Base-by-base conservation (phyloP, 2,113 vertebrate genomes). In the Raja brachyura region DNA sequence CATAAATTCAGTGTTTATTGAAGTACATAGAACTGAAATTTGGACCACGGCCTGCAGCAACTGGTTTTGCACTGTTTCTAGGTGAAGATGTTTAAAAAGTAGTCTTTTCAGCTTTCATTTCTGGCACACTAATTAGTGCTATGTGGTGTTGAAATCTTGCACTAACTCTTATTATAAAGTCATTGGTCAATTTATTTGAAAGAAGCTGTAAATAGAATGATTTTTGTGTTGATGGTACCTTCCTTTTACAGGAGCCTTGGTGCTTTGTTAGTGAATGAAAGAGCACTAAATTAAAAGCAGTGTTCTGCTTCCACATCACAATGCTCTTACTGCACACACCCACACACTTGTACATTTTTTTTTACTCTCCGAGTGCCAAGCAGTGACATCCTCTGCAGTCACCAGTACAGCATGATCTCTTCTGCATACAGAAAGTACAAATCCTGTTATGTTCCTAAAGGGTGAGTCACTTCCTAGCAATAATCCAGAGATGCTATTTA, bases 341-440 rank as follows among this genome's bases (percentile, higher is more conserved):
- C 96, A 94, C 96, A 94, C 93, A 94, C 95, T 96, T 96, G 96
- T 96, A 95, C 95, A 96, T 94, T 95, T 95, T 95, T 95, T 83
- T 66, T 94, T 61, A 88, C 95, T 93, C 56, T 94, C 95, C 95
- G 94, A 94, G 97, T 97, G 96, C 97, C 97, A 97, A 97, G 96
- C 96, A 6, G 96, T 97, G 96, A 97, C 97, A 97, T 96, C 97
- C 94, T 96, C 96, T 94, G 94, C 88, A 95, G 96, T 96, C 95
- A 94, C 96, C 95, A 95, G 97, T 96, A 97, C 96, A 96, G 10
- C 94, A 95, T 93, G 95, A 93, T 95, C 96, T 95, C 94, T 93
- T 93, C 95, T 4, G 10, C 93, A 95, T 0, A 22, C 94, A 94
- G 94, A 93, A 81, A 54, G 94, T 93, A 96, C 95, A 96, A 94